phyloP scores from a whole-genome alignment of 2,888 invertebrate genomes.

The Isoperla grammatica region DNA sequence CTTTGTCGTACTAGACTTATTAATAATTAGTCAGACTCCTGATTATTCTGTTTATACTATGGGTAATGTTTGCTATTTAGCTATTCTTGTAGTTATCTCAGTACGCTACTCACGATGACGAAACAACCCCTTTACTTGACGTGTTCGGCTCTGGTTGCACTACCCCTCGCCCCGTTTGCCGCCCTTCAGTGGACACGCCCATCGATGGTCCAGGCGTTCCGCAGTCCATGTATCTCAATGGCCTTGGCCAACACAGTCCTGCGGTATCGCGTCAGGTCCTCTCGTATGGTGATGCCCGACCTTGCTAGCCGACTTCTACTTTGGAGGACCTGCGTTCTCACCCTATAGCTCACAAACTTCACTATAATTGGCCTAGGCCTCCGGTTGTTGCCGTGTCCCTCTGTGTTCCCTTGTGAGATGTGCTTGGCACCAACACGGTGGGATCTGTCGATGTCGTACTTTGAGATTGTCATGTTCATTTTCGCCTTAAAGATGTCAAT shows the following conservation, averaged over 20 bases:
- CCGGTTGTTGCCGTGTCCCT: neutral
- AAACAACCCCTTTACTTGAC: too few species aligned
- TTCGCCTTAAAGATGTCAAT: neutral
- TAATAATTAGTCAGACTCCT: too few species aligned
- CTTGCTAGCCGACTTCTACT: neutral
- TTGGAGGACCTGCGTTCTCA: neutral
- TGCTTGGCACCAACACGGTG: constrained; percentile 2
- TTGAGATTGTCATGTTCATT: neutral
- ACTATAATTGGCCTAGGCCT: constrained; percentile 2
- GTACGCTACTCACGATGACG: too few species aligned
- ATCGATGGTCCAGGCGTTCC: constrained; percentile 11
- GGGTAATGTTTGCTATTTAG: too few species aligned
- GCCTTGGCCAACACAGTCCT: neutral
- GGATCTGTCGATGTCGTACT: neutral
- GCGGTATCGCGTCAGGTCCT: constrained; percentile 9
- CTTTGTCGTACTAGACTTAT: too few species aligned
- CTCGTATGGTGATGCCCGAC: neutral
- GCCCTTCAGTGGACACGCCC: neutral
- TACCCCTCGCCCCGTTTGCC: too few species aligned
- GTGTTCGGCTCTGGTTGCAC: too few species aligned
- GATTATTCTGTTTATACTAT: too few species aligned
- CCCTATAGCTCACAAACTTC: neutral
- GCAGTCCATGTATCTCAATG: neutral
- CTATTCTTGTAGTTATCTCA: too few species aligned
- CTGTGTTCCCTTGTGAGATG: too few species aligned